These are phyloP conservation scores for Papilio polyxenes DNA, from an alignment of 1,140 invertebrate species.

Conservation along the genomic window DNA sequence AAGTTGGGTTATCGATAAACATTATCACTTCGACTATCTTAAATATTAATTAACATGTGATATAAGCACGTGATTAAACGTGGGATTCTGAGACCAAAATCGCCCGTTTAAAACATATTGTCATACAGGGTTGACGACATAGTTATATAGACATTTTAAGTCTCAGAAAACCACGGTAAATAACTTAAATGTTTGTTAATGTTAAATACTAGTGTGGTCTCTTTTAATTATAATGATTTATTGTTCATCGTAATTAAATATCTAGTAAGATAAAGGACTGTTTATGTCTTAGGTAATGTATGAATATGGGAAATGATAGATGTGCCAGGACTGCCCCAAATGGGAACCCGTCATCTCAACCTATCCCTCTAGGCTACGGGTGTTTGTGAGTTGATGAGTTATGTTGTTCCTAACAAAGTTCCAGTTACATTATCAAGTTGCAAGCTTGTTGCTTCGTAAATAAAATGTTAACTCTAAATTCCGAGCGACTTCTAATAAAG, in stretches of 20 bases:
- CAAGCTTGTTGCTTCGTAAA: slow-evolving; percentile 16
- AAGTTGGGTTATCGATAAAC: slow-evolving; percentile 10
- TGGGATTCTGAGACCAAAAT: no score
- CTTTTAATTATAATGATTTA: not conserved
- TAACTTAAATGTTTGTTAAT: not conserved
- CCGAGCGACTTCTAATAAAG: slow-evolving; percentile 32
- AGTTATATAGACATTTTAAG: no score
- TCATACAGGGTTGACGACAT: no score
- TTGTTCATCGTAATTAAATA: not conserved
- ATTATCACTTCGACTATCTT: slow-evolving; percentile 9
- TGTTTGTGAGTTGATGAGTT: no score
- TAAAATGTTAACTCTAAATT: slow-evolving; percentile 26
- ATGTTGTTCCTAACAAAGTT: not conserved
- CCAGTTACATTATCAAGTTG: not conserved
- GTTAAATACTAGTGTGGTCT: not conserved
- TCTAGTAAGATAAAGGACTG: not conserved
- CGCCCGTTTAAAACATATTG: no score
- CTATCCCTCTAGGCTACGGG: no score
- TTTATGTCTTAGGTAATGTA: not conserved
- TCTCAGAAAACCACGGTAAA: not conserved
- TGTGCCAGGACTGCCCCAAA: no score
- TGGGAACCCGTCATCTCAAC: no score
- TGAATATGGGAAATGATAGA: no score
- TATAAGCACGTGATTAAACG: not conserved
- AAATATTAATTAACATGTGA: not conserved